Evolutionary conservation across 2,113 vertebrate species (phyloP), one percentile per base, ranked within the genome.

Genomic region (Petrocephalus microphthalmus): DNA sequence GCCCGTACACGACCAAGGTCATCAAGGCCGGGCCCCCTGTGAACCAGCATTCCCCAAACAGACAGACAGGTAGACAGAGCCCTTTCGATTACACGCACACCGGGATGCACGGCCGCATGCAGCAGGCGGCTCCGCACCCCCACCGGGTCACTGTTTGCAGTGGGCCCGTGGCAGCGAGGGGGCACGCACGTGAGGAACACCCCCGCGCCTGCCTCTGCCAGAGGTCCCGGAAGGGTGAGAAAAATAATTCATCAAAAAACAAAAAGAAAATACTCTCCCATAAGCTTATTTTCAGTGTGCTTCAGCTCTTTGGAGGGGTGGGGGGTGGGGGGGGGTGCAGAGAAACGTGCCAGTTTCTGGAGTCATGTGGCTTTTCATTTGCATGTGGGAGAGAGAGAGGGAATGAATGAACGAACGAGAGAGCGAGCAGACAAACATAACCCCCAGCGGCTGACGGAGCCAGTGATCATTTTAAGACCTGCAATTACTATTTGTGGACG

Each of bases 401-500:
- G 87, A 54, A 29, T 19, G 22, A 87, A 51, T 22, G 86, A 87
- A 51, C 15, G 37, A 88, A 56, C 29, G 37, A 88, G 81, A 82
- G 87, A 83, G 81, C 56, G 87, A 88, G 29, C 37, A 78, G 74
- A 83, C 87, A 88, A 84, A 88, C 83, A 88, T 84, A 88, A 89
- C 88, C 33, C 84, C n/a, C 57, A 47, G 49, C 17, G 11, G 84
- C 57, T n/a, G 51, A 86, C 64, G 37, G 64, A 86, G 60, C 47
- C 88, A 42, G 47, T 37, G 60, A 84, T 64, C 60, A 86, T 89
- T 86, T 89, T 85, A 89, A 89, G 84, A 85, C 56, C 88, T 74
- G 83, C 88, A 85, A 89, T 85, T 85, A 86, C 88, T 89, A 89
- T 89, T 89, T 45, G 64, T 8, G 88, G 88, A 78, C 67, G 33